Evolutionary conservation across 2,888 invertebrate genomes (phyloP), one percentile per base, ranked within the genome.

Genomic region (Synergus gifuensis): DNA sequence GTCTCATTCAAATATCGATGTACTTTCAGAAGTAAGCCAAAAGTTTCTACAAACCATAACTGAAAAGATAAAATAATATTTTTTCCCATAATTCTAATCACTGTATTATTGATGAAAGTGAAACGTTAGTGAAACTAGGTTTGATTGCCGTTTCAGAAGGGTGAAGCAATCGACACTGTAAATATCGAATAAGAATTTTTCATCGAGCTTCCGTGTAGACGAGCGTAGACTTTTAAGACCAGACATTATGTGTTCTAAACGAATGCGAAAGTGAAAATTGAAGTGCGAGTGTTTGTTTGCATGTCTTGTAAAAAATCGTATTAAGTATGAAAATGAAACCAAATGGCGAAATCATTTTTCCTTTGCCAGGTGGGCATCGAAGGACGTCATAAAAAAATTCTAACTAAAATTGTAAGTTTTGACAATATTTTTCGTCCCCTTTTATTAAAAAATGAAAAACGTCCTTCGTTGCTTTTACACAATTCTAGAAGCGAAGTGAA

Each of bases 141-240:
- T 4, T 4, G 36, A 49, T 40, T 54, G 54, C 36, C n/a, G 36
- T 69, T 49, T 36, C n/a, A 40, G 28, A 73, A 40, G 46, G 7
- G 16, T n/a, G n/a, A 54, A n/a, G n/a, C 73, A 54, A 58, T n/a
- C 16, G n/a, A 73, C 54, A 58, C 54, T 73, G 73, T 73, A 73
- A 73, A 73, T 73, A 73, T 73, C 54, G 73, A 36, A 49, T 73
- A 79, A 76, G 69, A 79, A 82, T 76, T 81, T 79, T 77, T 79
- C 79, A 82, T 85, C 85, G 82, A 81, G 84, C 79, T 81, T 84
- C 82, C 82, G 82, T 76, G 63, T 83, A 73, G 78, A 79, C 80
- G 81, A 73, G 78, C 77, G 76, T 78, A 77, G 54, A 73, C 11
- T 79, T 62, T 67, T 62, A 78, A 73, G 73, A 73, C 73, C 54